Evolutionary conservation across 1,140 invertebrate species (phyloP).

Genomic region (Drosophila azteca): DNA sequence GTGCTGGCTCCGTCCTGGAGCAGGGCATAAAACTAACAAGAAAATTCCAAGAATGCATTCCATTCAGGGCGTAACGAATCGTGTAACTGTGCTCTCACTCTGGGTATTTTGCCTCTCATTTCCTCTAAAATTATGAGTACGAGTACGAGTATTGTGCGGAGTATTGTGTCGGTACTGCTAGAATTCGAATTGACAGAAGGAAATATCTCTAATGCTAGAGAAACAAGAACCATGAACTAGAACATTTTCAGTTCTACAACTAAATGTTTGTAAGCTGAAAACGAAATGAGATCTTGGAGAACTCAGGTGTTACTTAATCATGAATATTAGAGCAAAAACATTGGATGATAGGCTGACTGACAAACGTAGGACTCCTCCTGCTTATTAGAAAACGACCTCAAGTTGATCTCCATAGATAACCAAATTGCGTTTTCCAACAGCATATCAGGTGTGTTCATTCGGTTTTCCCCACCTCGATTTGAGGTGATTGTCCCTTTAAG

Average conservation of each 20-base stretch:
- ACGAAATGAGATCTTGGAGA: too few relatives aligned
- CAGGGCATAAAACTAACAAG: slow-evolving; percentile 43
- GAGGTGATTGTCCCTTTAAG: neutral
- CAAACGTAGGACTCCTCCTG: too few relatives aligned
- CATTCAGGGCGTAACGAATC: slow-evolving; percentile 46
- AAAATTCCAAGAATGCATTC: slow-evolving; percentile 21
- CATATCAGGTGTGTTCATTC: too few relatives aligned
- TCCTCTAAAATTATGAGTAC: slow-evolving; percentile 30
- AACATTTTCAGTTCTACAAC: too few relatives aligned
- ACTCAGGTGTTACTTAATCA: too few relatives aligned
- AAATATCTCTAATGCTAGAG: slow-evolving; percentile 28
- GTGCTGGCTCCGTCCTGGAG: slow-evolving; percentile 23
- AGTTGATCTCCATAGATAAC: too few relatives aligned
- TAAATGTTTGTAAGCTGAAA: too few relatives aligned
- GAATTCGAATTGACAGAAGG: slow-evolving; percentile 10
- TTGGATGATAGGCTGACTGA: too few relatives aligned
- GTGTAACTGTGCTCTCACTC: slow-evolving; percentile 13
- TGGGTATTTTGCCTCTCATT: slow-evolving; percentile 12
- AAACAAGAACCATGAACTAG: too few relatives aligned
- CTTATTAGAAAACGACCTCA: too few relatives aligned
- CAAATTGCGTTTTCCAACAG: too few relatives aligned
- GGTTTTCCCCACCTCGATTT: neutral
- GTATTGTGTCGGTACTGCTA: neutral
- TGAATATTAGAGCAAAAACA: too few relatives aligned
- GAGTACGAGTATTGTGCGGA: neutral